phyloP scores from a whole-genome alignment of 2,888 invertebrate species.

The Globia sparganii region DNA sequence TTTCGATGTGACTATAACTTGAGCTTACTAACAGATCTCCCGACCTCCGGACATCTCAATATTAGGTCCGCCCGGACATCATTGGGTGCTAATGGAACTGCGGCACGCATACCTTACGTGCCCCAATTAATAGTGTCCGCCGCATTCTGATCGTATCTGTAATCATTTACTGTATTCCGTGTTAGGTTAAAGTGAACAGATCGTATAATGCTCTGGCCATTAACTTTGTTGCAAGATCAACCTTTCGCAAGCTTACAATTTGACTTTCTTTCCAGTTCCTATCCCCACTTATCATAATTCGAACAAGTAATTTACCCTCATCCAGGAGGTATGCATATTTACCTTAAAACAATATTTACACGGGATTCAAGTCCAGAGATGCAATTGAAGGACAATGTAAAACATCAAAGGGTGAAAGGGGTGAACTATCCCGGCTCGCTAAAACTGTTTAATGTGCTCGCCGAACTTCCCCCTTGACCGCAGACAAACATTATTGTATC shows the following conservation, averaged over 20 bases:
- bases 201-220: background rate
- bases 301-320: background rate
- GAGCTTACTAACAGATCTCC: slow-evolving; percentile 6
- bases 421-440: too few species aligned
- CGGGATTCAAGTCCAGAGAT: background rate
- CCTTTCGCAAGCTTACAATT: background rate
- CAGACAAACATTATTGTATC: background rate
- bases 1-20: background rate
- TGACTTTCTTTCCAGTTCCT: background rate
- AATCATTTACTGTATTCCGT: slow-evolving; percentile 15
- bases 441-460: background rate
- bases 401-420: slow-evolving; percentile 1
- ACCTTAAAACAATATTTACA: background rate
- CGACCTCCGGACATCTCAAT: slow-evolving; percentile 42
- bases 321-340: background rate
- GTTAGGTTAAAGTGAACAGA: slow-evolving; percentile 12
- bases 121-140: slow-evolving; percentile 52
- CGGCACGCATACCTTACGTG: slow-evolving; percentile 63
- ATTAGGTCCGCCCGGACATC: slow-evolving; percentile 46
- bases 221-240: background rate
- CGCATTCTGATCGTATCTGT: slow-evolving; percentile 35
- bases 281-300: background rate
- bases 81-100: slow-evolving; percentile 63
- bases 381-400: background rate
- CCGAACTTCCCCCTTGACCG: background rate